These are phyloP conservation scores for Tridacna gigas DNA, from an alignment of 2,888 invertebrate species.

Conservation along the genomic window DNA sequence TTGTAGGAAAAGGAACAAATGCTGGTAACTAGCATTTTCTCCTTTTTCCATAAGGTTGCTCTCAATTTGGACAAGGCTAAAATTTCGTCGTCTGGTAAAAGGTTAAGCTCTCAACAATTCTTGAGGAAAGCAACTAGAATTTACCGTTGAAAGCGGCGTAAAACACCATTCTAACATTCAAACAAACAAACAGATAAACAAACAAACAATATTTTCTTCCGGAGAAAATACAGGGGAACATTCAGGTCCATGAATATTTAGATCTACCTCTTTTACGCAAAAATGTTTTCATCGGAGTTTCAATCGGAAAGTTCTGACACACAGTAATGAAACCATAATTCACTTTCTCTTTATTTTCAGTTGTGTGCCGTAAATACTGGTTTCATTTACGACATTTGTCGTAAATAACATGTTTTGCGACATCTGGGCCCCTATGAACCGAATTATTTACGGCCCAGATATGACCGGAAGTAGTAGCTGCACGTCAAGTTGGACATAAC, in stretches of 20 bases:
- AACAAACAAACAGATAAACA: too few species aligned
- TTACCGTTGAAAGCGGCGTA: too few species aligned
- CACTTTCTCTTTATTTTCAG: conserved; percentile 21
- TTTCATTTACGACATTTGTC: conserved; percentile 31
- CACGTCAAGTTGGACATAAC: conserved; percentile 58
- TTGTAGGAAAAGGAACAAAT: background rate
- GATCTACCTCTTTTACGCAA: too few species aligned
- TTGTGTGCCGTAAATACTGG: conserved; percentile 17
- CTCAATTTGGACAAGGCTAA: too few species aligned
- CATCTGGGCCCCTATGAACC: conserved; percentile 56
- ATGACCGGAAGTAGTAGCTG: conserved; percentile 61
- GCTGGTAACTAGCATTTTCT: background rate
- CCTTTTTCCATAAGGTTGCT: background rate
- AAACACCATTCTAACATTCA: too few species aligned
- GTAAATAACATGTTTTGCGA: conserved; percentile 58
- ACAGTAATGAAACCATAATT: background rate
- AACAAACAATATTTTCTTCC: too few species aligned
- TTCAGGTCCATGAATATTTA: too few species aligned
- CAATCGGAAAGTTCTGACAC: background rate
- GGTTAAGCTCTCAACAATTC: too few species aligned
- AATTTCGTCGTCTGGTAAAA: too few species aligned
- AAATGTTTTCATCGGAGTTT: too few species aligned
- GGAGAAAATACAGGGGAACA: too few species aligned
- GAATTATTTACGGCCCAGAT: conserved; percentile 60
- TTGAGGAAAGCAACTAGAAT: too few species aligned